These are phyloP conservation scores for Drosophila acutilabella DNA, from an alignment of 2,888 invertebrate genomes.

Conservation along the genomic window DNA sequence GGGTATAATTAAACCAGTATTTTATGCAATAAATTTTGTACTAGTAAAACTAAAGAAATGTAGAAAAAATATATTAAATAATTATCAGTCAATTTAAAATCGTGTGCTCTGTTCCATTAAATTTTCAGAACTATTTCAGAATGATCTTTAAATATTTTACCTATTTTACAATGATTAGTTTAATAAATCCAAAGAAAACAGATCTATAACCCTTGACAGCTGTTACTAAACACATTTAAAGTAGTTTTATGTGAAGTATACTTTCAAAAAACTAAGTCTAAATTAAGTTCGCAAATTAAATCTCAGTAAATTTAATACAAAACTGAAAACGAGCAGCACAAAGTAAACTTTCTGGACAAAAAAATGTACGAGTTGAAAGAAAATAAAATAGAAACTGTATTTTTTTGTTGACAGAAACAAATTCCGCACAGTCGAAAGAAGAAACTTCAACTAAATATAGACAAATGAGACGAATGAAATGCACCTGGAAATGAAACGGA, in stretches of 20 bases:
- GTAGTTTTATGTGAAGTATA: background rate
- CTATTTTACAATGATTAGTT: too few relatives aligned
- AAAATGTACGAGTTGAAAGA: background rate
- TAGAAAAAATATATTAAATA: too few relatives aligned
- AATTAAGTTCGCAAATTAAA: conserved; percentile 10
- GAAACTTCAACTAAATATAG: background rate
- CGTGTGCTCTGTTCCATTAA: too few relatives aligned
- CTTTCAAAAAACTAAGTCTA: background rate
- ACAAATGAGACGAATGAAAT: conserved; percentile 5
- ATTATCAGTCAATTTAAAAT: too few relatives aligned
- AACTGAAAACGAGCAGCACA: background rate
- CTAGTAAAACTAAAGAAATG: too few relatives aligned
- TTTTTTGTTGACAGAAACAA: conserved; percentile 5
- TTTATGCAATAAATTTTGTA: too few relatives aligned
- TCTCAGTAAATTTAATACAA: background rate
- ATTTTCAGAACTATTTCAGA: too few relatives aligned
- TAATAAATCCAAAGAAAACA: too few relatives aligned
- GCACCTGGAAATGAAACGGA: background rate
- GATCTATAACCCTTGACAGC: too few relatives aligned
- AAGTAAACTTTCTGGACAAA: conserved; percentile 3
- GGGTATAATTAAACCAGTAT: too few relatives aligned
- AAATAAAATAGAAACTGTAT: background rate
- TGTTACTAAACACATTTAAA: background rate
- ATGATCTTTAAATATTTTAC: too few relatives aligned
- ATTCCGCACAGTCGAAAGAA: conserved; percentile 1